Evolutionary conservation across 1,140 invertebrate genomes (phyloP).

Genomic region (Drosophila neocordata): DNA sequence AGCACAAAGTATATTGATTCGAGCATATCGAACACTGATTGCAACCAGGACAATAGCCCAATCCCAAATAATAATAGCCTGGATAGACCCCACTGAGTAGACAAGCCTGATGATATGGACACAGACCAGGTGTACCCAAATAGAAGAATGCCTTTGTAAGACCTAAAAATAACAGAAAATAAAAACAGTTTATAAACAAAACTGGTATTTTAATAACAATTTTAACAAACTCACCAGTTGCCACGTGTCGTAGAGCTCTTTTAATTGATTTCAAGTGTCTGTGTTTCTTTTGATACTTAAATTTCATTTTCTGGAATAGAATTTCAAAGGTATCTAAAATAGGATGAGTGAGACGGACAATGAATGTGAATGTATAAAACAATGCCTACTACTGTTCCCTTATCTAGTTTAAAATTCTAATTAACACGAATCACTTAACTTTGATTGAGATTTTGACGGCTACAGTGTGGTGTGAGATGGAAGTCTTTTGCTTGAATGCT

Average conservation of each 20-base stretch:
- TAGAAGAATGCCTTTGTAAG: conserved; percentile 42
- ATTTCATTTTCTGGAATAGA: conserved; percentile 59
- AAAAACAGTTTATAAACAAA: neutral
- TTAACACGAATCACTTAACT: conserved; percentile 32
- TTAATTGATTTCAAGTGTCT: conserved; percentile 58
- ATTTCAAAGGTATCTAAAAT: conserved; percentile 36
- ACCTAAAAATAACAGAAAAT: conserved; percentile 18
- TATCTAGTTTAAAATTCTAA: conserved; percentile 38
- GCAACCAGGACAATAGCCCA: conserved; percentile 26
- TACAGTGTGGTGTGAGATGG: neutral
- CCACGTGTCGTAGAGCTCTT: conserved; percentile 24
- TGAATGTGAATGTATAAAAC: neutral
- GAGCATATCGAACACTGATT: conserved; percentile 39
- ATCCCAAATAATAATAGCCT: conserved; percentile 22
- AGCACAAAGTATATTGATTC: conserved; percentile 49
- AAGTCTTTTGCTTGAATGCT: conserved; percentile 3
- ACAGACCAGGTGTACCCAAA: conserved; percentile 41
- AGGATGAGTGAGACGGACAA: neutral
- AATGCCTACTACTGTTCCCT: conserved; percentile 10
- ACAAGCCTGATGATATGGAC: conserved; percentile 35
- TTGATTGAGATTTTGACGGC: conserved; percentile 18
- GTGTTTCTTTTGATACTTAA: conserved; percentile 69
- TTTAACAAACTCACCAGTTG: conserved; percentile 43
- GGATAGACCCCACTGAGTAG: neutral
- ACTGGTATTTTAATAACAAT: neutral